Base-by-base conservation (phyloP, 2,888 invertebrate species). In the Cordilura impudica region DNA sequence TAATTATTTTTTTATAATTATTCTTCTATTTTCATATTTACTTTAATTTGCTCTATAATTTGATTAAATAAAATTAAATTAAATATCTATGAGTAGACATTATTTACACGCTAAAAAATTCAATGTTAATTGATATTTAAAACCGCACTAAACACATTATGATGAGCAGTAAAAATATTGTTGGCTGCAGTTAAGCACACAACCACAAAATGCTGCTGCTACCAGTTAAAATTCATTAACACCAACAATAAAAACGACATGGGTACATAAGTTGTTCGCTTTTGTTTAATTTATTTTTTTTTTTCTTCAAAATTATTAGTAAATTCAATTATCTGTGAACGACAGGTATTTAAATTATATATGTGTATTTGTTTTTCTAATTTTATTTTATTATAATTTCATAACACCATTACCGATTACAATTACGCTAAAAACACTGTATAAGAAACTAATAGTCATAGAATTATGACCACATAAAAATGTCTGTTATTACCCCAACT, bases 121-220 rank as follows among this genome's bases (percentile, higher is more conserved):
- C 75, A 81, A 80, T 77, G 82, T 81, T 81, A 83, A 83, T 81
- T 81, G 81, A 23, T 35, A 35, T 58, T 60, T 47, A 71, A 67
- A 69, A 49, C 45, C 49, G 45, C 56, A 70, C 43, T 54, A 65
- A 58, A 61, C 49, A 31, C 53, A 58, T 65, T 69, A 61, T 53
- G 49, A 31, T 56, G 65, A n/a, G 31, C 47, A 26, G 14, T 54
- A 10, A 39, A 54, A 21, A 54, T 53, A 39, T 26, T 21, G 12
- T 12, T 16, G 21, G 21, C n/a, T 29, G 26, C n/a, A 39, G n/a
- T 39, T 39, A 39, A 39, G n/a, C n/a, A 39, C 31, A 8, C 10
- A 31, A 31, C 35, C 35, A 39, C n/a, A 39, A 39, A 39, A n/a
- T n/a, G 35, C 35, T 39, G 35, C 35, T 39, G n/a, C 35, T 39